Conservation (phyloP, 2,888 invertebrate genomes). For the Sialis lutaria region DNA sequence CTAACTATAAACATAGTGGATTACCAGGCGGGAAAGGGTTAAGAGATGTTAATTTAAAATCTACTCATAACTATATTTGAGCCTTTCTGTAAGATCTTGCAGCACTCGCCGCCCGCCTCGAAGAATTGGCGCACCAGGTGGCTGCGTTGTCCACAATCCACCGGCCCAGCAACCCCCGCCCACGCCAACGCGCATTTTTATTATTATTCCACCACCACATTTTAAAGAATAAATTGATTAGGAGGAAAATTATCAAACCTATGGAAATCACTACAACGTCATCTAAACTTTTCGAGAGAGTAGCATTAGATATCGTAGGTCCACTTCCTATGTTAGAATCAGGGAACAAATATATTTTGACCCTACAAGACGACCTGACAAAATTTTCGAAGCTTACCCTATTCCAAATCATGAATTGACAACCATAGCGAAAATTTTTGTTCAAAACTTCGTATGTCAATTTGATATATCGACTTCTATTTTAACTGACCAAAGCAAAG, state of each 20-base stretch:
- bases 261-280: constrained; percentile 10
- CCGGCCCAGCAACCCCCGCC: too few species aligned
- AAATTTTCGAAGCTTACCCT: constrained; percentile 13
- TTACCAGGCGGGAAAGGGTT: too few species aligned
- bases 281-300: constrained; percentile 11
- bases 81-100: too few species aligned
- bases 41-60: too few species aligned
- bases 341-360: constrained; percentile 14
- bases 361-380: constrained; percentile 14
- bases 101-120: too few species aligned
- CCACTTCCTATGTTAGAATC: constrained; percentile 10
- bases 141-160: too few species aligned
- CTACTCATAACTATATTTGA: too few species aligned
- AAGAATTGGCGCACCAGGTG: too few species aligned
- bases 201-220: too few species aligned
- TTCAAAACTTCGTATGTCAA: constrained; percentile 8
- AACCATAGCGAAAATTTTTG: constrained; percentile 12
- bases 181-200: too few species aligned
- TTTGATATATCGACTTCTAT: background rate
- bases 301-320: constrained; percentile 14
- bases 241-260: constrained; percentile 7
- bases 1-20: too few species aligned
- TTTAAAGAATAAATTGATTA: background rate
- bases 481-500: background rate
- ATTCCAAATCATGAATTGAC: constrained; percentile 12